phyloP scores from a whole-genome alignment of 2,888 invertebrate genomes.

The Agonopterix alstromeriana region DNA sequence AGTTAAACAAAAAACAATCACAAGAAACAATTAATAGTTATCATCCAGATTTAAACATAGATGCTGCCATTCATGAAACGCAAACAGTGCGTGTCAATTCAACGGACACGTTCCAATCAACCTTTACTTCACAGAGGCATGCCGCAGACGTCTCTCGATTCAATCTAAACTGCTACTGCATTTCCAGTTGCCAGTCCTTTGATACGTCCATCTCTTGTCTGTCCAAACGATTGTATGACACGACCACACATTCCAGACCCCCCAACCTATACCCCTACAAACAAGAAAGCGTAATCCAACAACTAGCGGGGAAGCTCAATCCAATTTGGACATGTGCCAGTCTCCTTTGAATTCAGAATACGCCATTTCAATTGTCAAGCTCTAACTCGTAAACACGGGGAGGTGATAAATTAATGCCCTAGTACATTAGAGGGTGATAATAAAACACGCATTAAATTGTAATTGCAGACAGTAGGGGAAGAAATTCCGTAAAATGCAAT shows the following conservation, averaged over 20 bases:
- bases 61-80: conserved; percentile 35
- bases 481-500: neutral
- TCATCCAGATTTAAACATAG: conserved; percentile 6
- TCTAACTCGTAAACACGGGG: conserved; percentile 61
- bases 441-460: conserved; percentile 73
- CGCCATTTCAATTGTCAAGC: conserved; percentile 71
- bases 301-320: conserved; percentile 30
- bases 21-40: too few relatives aligned
- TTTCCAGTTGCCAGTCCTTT: conserved; percentile 67
- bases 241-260: conserved; percentile 41
- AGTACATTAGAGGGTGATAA: conserved; percentile 73
- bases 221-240: conserved; percentile 64
- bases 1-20: too few relatives aligned
- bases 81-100: conserved; percentile 51
- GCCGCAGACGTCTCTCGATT: conserved; percentile 70
- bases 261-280: conserved; percentile 19
- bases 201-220: conserved; percentile 75
- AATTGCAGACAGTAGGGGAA: conserved; percentile 54
- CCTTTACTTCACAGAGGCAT: conserved; percentile 56
- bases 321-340: conserved; percentile 29
- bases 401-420: conserved; percentile 73
- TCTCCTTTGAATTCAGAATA: conserved; percentile 52
- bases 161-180: conserved; percentile 72
- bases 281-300: too few relatives aligned
- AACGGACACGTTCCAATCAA: conserved; percentile 68